These are phyloP conservation scores for Sylvicapra grimmia DNA, from an alignment of 2,113 vertebrate genomes.

Conservation along the genomic window DNA sequence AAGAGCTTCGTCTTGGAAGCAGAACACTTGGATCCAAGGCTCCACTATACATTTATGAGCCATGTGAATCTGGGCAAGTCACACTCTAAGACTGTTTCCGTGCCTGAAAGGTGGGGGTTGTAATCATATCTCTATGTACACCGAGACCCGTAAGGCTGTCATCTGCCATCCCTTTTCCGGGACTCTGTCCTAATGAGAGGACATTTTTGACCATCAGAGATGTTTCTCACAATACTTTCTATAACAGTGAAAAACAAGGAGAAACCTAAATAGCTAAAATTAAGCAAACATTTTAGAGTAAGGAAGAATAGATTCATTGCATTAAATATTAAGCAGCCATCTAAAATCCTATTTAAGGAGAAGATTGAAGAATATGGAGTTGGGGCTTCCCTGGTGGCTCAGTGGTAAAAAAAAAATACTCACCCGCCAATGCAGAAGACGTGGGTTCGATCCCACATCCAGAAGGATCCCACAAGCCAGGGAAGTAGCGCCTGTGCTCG, in stretches of 20 bases:
- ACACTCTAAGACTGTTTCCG: not conserved
- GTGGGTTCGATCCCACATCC: not conserved
- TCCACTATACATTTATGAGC: not conserved
- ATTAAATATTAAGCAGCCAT: not conserved
- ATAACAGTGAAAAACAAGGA: not conserved
- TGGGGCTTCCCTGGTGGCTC: not conserved
- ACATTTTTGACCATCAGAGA: not conserved
- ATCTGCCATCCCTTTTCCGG: not conserved
- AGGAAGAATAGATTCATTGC: not conserved
- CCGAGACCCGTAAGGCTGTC: not conserved
- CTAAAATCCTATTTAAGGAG: not conserved
- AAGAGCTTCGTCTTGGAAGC: not conserved
- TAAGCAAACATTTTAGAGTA: not conserved
- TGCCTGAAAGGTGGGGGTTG: not conserved
- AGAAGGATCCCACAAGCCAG: not conserved
- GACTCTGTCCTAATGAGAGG: not conserved
- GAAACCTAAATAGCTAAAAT: not conserved
- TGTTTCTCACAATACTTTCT: not conserved
- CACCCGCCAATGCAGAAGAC: not conserved
- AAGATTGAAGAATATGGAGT: not conserved
- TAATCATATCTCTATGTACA: not conserved
- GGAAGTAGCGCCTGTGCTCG: not conserved
- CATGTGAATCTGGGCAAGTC: not conserved
- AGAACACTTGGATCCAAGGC: not conserved
- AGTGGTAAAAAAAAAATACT: not conserved